Conservation (phyloP, 2,113 vertebrate genomes). For the Rallus limicola region DNA sequence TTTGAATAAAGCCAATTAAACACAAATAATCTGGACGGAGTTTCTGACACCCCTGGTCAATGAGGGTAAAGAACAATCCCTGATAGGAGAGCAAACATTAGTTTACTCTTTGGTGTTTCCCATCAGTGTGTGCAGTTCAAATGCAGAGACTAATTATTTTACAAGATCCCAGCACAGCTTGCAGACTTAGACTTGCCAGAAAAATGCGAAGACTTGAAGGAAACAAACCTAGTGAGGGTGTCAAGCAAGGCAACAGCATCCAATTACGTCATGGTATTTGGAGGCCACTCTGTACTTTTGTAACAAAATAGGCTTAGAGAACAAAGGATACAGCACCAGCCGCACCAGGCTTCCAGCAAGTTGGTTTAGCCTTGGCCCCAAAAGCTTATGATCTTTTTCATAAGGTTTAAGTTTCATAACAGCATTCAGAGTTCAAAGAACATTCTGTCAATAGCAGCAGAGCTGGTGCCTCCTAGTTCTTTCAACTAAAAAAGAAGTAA, state of each 20-base stretch:
- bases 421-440: not conserved
- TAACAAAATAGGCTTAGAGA: slow-evolving; percentile 9
- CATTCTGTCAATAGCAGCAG: not conserved
- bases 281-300: not conserved
- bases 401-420: not conserved
- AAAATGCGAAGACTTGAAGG: not conserved
- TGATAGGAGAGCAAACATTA: not conserved
- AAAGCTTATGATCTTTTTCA: not conserved
- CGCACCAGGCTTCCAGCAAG: not conserved
- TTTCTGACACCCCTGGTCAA: not conserved
- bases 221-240: not conserved
- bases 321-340: not conserved
- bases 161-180: not conserved
- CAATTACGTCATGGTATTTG: not conserved
- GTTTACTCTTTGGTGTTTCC: not conserved
- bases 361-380: not conserved
- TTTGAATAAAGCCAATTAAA: not conserved
- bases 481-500: not conserved
- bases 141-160: not conserved
- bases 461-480: not conserved
- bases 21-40: not conserved
- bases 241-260: not conserved
- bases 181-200: not conserved
- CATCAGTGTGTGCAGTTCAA: not conserved
- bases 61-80: not conserved